Evolutionary conservation across 1,140 invertebrate genomes (phyloP), one percentile per base, ranked within the genome.

Genomic region (Physella acuta): DNA sequence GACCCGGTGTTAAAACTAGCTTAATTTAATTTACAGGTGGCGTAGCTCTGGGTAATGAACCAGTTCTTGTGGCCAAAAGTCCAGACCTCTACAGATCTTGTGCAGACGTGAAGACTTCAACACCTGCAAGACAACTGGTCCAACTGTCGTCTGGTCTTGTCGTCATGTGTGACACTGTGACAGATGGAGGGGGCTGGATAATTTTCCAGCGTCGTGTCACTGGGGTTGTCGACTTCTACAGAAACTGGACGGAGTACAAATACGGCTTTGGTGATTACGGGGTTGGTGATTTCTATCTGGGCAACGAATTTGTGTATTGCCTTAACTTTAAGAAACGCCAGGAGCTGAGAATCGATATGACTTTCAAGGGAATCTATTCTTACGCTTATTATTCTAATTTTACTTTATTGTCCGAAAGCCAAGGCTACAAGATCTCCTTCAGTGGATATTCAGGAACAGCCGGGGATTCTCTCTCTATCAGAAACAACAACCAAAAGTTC

Each of bases 221-320:
- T 75, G 93, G 92, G 8, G 89, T 73, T 0, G 76, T 80, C 11
- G 95, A 93, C 80, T 97, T 97, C 86, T 94, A 94, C 81, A 86
- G 93, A 8, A 92, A 94, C 79, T 97, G 94, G 94, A 88, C 90
- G 17, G 92, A 94, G 78, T 97, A 97, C 81, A 94, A 95, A 82
- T 92, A 94, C 75, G 95, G 95, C 11, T 97, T 97, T 81, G 94
- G 94, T 1, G 92, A 95, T 82, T 44, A 44, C 39, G 91, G 92
- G 72, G 88, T 86, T 3, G 87, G 87, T 0, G 82, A 85, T 53
- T 84, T 79, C 71, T 87, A 85, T 85, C 39, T 85, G 0, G 86
- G 86, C 30, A 53, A 55, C n/a, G 14, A 39, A 2, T 3, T 34
- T 3, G 17, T 59, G 3, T 30, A 26, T 33, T 2, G 20, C 16